Evolutionary conservation across 2,888 invertebrate genomes (phyloP), one percentile per base, ranked within the genome.

Genomic region (Drosophila buzzatii): DNA sequence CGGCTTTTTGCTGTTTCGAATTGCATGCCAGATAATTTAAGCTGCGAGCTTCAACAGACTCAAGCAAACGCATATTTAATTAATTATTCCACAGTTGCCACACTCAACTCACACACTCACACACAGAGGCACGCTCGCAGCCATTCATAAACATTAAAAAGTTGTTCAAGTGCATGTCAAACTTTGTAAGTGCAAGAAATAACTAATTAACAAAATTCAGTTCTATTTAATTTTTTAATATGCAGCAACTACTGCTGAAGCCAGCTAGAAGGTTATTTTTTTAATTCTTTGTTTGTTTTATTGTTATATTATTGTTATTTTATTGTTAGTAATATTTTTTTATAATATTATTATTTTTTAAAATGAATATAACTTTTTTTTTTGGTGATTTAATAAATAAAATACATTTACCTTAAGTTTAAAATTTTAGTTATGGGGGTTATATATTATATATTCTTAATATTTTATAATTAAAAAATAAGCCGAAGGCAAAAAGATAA

Each of bases 121-220:
- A 6, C 39, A 39, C 14, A 12, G 5, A 8, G n/a, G n/a, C 33
- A 12, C 1, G 63, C 55, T 20, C 20, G 18, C 57, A 62, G 35
- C 27, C 51, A 58, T 37, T 45, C 56, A 63, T 45, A 67, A 37
- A 52, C 64, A 81, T 76, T 84, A 81, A 70, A 84, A 81, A 81
- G 70, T 73, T 70, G 47, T 57, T 70, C 70, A 72, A 79, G 81
- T 70, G 76, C 73, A 68, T 67, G 70, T 73, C 67, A 64, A 81
- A 81, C 68, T 84, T 78, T 70, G 56, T 56, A 55, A 76, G 73
- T 69, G 70, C 83, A 63, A 68, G 60, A 69, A 68, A 61, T 49
- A 72, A 79, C 75, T 79, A 73, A 84, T 84, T 81, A 68, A 58
- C 70, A 72, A 78, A 75, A 67, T 57, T 16, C 14, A 42, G 59